Base-by-base conservation (phyloP, 2,888 invertebrate species). In the Zygogramma bicolorata region DNA sequence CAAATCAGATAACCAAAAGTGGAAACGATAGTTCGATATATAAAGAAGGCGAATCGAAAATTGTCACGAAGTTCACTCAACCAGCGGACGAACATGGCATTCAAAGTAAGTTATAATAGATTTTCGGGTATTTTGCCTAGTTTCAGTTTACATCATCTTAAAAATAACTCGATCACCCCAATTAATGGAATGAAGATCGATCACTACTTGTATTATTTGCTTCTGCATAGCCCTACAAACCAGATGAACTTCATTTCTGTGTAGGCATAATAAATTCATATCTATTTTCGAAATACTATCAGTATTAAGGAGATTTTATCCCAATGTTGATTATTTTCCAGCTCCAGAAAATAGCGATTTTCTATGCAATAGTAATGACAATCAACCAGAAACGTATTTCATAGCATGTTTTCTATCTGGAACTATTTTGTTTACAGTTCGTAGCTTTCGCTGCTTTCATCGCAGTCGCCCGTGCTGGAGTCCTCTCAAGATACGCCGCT, bases 391-490 rank as follows among this genome's bases (percentile, higher is more conserved):
- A 34, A 34, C 34, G 6, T 34, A 34, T 1, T 2, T 34, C 34
- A 34, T 34, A 1, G 1, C 34, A 34, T 34, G 5, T 34, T 34
- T n/a, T n/a, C n/a, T n/a, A n/a, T n/a, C n/a, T n/a, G n/a, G 25
- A 22, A 40, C 18, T 15, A 0, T 27, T 59, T 38, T 40, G 15
- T 58, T 80, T 81, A 15, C 73, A 84, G 84, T 71, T 83, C 53
- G 74, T 82, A 34, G 78, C 76, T 22, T 80, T 84, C 76, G 81
- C 81, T 42, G 81, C 82, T 49, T 73, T 81, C 66, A 75, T 81
- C 20, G 80, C 80, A 13, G 79, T 79, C 57, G 79, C 81, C 65
- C 73, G 75, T 70, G 82, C 83, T 71, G 82, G 82, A 13, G 65
- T 74, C 61, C 57, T 74, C 31, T 40, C 29, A 66, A 10, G 75